These are phyloP conservation scores for Aradus depressus DNA, from an alignment of 2,888 invertebrate species.

Conservation along the genomic window DNA sequence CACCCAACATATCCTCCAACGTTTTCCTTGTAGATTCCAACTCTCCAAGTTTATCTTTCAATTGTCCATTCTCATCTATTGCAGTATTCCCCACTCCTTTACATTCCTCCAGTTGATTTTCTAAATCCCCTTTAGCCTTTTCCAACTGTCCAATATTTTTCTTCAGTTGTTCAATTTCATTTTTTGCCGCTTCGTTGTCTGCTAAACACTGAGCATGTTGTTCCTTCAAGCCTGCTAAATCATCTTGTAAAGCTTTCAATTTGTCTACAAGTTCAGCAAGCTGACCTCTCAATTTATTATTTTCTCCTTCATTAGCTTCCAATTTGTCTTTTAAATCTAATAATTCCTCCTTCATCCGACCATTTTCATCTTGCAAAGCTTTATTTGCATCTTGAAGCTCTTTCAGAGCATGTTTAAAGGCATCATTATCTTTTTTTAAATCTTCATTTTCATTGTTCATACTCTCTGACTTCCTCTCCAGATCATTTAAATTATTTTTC, in stretches of 20 bases:
- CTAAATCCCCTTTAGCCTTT: background rate
- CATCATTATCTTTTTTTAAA: background rate
- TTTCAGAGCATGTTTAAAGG: too few species aligned
- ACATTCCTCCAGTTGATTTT: background rate
- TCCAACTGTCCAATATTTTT: background rate
- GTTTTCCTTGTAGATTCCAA: slow-evolving; percentile 1
- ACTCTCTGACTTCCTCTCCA: background rate
- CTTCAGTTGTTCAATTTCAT: background rate
- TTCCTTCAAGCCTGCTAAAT: slow-evolving; percentile 1
- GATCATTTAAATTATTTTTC: slow-evolving; percentile 7
- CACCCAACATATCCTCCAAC: background rate
- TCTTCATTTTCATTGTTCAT: slow-evolving; percentile 2
- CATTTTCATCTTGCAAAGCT: slow-evolving; percentile 1
- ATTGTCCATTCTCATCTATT: slow-evolving; percentile 1
- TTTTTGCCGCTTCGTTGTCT: background rate
- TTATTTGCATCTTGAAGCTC: too few species aligned
- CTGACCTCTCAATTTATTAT: background rate
- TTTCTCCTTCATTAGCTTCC: background rate
- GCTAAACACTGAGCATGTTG: background rate
- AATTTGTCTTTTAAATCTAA: background rate
- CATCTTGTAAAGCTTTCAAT: background rate
- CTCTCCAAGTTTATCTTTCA: slow-evolving; percentile 1
- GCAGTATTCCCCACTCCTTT: background rate
- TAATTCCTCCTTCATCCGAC: slow-evolving; percentile 12
- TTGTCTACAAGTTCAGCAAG: slow-evolving; percentile 3